Evolutionary conservation across 2,888 invertebrate genomes (phyloP), one percentile per base, ranked within the genome.

Genomic region (Brenthis daphne): DNA sequence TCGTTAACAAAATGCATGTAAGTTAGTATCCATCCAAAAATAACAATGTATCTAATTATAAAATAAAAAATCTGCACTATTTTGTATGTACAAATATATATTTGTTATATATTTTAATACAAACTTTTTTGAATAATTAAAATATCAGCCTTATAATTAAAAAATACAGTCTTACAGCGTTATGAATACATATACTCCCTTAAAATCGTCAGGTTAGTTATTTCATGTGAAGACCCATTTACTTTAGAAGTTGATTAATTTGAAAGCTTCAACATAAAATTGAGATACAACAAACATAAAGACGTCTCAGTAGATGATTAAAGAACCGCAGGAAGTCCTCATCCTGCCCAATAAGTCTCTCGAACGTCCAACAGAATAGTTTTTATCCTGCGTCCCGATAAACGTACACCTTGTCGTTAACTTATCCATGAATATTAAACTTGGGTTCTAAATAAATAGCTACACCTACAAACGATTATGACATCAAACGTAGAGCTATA

Each of bases 371-470:
- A 53, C 65, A 67, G 71, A 70, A 74, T 73, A 73, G 65, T 57
- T 71, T 74, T 68, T 69, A 70, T 65, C 70, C 66, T 72, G 53
- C 70, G 64, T 63, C 66, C 65, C 70, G 69, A 73, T 75, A 73
- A 72, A 71, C 72, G 72, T 70, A 57, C 37, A 43, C 71, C 74
- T 69, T 73, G 75, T 75, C 75, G 72, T 75, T 76, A 74, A 75
- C 75, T 77, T 75, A 79, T 55, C 76, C 81, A 85, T 84, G 87
- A 88, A 88, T 87, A 86, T 85, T 86, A 84, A 60, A 60, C 24
- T 58, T 8, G 60, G 33, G 13, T 85, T 85, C 51, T 43, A 87
- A 85, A 83, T 84, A 63, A 53, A 20, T 11, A 11, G 8, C 3
- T 2, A 4, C 29, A 14, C 11, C 12, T 50, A 3, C 51, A 53